Evolutionary conservation across 2,797 vertebrate species (phyloP).

Genomic region (Tinamus major): DNA sequence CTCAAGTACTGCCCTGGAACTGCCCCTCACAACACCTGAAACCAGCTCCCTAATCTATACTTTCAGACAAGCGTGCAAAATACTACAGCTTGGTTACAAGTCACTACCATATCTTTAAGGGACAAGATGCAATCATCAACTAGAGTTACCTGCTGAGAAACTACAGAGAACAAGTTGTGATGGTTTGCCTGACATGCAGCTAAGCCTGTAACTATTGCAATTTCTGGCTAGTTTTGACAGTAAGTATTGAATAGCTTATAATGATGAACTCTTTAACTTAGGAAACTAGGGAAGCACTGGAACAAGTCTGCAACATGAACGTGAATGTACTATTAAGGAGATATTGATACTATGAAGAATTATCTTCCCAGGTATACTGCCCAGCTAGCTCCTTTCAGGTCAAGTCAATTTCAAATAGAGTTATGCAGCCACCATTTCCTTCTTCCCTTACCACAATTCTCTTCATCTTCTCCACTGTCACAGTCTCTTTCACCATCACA

Average conservation of each 20-base stretch:
- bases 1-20: not conserved
- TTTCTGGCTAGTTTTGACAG: not conserved
- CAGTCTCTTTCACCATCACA: slow-evolving; percentile 97
- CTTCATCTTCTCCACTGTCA: slow-evolving; percentile 93
- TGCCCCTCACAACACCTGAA: not conserved
- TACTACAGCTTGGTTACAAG: not conserved
- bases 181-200: not conserved
- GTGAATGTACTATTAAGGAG: not conserved
- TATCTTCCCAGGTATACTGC: slow-evolving; percentile 13
- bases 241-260: not conserved
- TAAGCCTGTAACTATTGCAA: not conserved
- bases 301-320: not conserved
- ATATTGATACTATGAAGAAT: not conserved
- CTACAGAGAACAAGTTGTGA: not conserved
- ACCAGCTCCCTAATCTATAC: not conserved
- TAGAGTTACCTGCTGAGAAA: not conserved
- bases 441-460: slow-evolving; percentile 90
- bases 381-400: slow-evolving; percentile 59
- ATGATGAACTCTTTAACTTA: not conserved
- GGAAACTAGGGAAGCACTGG: not conserved
- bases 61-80: not conserved
- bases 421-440: slow-evolving; percentile 11
- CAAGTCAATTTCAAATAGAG: slow-evolving; percentile 53
- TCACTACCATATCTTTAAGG: not conserved
- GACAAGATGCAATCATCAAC: not conserved